Evolutionary conservation across 1,140 invertebrate species (phyloP), one percentile per base, ranked within the genome.

Genomic region (Trigoniulus corallinus): DNA sequence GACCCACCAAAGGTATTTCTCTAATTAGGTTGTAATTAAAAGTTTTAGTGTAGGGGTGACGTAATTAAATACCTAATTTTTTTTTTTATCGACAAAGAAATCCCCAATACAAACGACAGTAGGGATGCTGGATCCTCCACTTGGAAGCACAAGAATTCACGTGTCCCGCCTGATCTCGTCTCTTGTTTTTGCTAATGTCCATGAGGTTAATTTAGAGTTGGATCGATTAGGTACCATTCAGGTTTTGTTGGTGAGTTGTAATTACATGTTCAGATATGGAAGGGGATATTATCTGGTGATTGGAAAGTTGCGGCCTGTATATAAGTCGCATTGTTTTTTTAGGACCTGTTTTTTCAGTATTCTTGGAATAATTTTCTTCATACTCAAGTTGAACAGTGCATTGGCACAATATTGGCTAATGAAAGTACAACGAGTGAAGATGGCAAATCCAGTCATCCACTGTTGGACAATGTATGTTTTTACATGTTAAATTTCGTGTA

Each of bases 361-460:
- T 72, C 75, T 26, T 81, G 82, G 76, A 91, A 92, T 71, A 92
- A 88, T 71, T 89, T 91, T 68, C 70, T 91, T 56, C 88, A 91
- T 68, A 80, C 80, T 51, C 81, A 87, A 72, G 81, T 88, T 45
- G 78, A 81, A 65, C 74, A 78, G 62, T 79, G 79, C 61, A 69
- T 89, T 50, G 67, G 71, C 47, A 73, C 77, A 66, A 78, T 82
- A 56, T 70, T 86, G 51, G 64, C 56, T 51, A 70, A 66, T 56
- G 51, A 52, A 37, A 60, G 64, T 25, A 59, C 60, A 42, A 60
- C 63, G 53, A 58, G 55, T 42, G 41, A 54, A 51, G 61, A 69
- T 47, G 62, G 61, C 15, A 61, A 62, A 52, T 60, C 61, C 44
- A 57, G 64, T 47, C 59, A 68, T 59, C 66, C 62, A 23, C 57